Base-by-base conservation (phyloP, 2,888 invertebrate species). In the Dryadula phaetusa region DNA sequence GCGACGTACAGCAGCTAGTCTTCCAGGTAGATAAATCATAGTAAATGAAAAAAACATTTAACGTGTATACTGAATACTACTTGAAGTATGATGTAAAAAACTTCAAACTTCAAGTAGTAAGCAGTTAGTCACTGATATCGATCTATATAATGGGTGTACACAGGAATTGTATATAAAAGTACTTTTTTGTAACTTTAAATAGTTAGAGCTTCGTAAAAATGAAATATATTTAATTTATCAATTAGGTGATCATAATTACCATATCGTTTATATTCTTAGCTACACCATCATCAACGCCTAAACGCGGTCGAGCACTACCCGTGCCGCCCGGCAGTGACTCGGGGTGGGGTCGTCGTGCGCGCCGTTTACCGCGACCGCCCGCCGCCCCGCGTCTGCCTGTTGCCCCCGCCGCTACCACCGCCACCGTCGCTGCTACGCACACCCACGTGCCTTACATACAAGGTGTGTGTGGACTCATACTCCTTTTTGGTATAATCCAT, bases 281-380 rank as follows among this genome's bases (percentile, higher is more conserved):
- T 60, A 93, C 93, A 71, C 93, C 93, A 62, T 93, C 93, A 32
- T 93, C 93, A 66, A 93, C 93, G 37, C 92, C 92, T 16, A 90
- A 90, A 76, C 86, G 89, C 40, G 88, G 87, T 61, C 86, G 90
- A 42, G 87, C 87, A 67, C 74, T 90, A 60, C 90, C 90, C 1
- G 79, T 88, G 67, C 89, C 90, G 5, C 90, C 90, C 46, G 83
- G 89, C 72, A 87, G 87, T 72, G 90, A 91, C 75, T 81, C 87
- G 14, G 86, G 90, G 18, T 88, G 90, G 53, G 76, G 85, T 62
- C 85, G 90, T 16, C 86, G 90, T 67, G 84, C 84, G 3, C 87
- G 92, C 8, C 86, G 92, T 34, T 77, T 91, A 66, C 90, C 92
- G 10, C 87, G 86, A 49, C 92, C 89, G 20, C 87, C 90, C 65